phyloP scores from a whole-genome alignment of 2,113 vertebrate genomes.

The Coracopsis vasa region DNA sequence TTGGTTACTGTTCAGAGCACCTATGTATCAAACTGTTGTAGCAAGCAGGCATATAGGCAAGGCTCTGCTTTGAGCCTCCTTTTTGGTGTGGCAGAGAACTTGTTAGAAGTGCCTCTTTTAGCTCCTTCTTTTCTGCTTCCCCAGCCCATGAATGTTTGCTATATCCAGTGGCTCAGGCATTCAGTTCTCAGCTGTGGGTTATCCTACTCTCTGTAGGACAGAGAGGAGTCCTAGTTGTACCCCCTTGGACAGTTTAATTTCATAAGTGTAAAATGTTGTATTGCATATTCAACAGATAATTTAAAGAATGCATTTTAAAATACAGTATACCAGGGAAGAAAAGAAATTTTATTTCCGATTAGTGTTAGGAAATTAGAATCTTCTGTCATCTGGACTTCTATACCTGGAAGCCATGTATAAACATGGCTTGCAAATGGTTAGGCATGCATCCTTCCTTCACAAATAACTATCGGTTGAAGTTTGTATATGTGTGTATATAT shows the following conservation, averaged over 20 bases:
- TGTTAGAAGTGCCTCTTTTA: background rate
- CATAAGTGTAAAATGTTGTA: background rate
- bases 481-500: accelerated
- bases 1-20: background rate
- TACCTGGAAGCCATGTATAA: background rate
- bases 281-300: background rate
- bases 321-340: background rate
- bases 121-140: background rate
- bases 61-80: background rate
- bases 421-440: background rate
- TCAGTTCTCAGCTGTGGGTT: background rate
- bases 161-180: background rate
- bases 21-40: background rate
- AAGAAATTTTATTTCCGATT: background rate
- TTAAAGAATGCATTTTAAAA: background rate
- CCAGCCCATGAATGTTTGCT: background rate
- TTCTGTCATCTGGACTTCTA: background rate
- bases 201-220: background rate
- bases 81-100: background rate
- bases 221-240: background rate
- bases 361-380: background rate
- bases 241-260: background rate
- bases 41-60: background rate
- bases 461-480: background rate
- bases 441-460: background rate